These are phyloP conservation scores for Aphis craccivora DNA, from an alignment of 1,140 invertebrate species.

Conservation along the genomic window DNA sequence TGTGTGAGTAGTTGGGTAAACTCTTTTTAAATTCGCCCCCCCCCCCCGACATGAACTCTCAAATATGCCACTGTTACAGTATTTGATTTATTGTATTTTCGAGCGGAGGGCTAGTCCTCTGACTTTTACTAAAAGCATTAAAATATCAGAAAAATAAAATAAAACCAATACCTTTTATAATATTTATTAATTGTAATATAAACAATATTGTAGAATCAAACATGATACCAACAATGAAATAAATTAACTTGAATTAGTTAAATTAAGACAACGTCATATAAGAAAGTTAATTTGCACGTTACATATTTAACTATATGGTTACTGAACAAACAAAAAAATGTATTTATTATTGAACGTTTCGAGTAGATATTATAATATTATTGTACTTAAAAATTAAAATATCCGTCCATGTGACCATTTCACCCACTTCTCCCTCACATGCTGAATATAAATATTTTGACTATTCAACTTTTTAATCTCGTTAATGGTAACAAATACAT, in stretches of 20 bases:
- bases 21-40: too few species aligned
- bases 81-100: neutral
- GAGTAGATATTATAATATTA: neutral
- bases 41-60: too few species aligned
- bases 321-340: neutral
- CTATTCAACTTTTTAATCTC: neutral
- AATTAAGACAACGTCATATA: neutral
- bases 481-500: neutral
- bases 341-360: neutral
- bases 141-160: neutral
- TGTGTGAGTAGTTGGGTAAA: too few species aligned
- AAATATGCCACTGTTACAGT: too few species aligned
- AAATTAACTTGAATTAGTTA: neutral
- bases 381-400: constrained; percentile 3
- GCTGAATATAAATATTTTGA: neutral
- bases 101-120: neutral
- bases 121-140: neutral
- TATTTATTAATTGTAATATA: neutral
- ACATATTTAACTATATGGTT: neutral
- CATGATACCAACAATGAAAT: neutral
- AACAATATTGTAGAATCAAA: neutral
- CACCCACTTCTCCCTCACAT: neutral
- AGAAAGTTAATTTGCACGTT: neutral
- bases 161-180: neutral
- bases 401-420: neutral